Evolutionary conservation across 2,797 vertebrate genomes (phyloP).

Genomic region (Epinephelus awoara): DNA sequence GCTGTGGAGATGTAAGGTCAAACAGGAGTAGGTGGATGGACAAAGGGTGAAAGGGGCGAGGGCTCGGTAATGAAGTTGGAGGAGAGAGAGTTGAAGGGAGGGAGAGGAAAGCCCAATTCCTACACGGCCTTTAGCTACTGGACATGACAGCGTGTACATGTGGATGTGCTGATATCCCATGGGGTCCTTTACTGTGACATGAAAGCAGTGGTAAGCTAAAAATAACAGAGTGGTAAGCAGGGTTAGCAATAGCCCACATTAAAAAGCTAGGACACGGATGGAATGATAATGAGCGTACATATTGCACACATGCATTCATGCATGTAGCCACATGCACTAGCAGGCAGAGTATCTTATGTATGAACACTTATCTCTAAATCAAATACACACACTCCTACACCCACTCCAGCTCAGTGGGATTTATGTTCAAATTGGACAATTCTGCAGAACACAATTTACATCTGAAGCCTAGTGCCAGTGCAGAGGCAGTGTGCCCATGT

Average conservation of each 20-base stretch:
- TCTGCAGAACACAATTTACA: background rate
- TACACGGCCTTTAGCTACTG: slow-evolving; percentile 34
- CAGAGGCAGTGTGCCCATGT: background rate
- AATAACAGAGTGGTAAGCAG: slow-evolving; percentile 63
- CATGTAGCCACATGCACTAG: background rate
- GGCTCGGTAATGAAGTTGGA: slow-evolving; percentile 54
- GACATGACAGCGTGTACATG: slow-evolving; percentile 40
- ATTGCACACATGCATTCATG: slow-evolving; percentile 17
- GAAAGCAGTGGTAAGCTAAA: slow-evolving; percentile 66
- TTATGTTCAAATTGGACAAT: background rate
- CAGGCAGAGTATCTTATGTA: background rate
- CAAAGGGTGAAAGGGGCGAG: slow-evolving; percentile 40
- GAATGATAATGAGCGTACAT: slow-evolving; percentile 3
- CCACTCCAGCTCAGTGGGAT: background rate
- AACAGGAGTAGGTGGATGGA: slow-evolving; percentile 55
- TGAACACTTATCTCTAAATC: background rate
- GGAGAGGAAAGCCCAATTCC: slow-evolving; percentile 26
- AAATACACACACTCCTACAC: slow-evolving; percentile 8
- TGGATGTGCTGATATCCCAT: slow-evolving; percentile 33
- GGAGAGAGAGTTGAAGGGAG: slow-evolving; percentile 32
- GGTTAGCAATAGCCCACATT: slow-evolving; percentile 14
- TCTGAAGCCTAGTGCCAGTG: background rate
- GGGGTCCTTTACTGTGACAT: slow-evolving; percentile 60
- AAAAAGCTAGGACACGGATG: slow-evolving; percentile 28
- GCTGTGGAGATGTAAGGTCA: slow-evolving; percentile 57